These are phyloP conservation scores for Phytoseiulus persimilis DNA, from an alignment of 2,888 invertebrate genomes.

Conservation along the genomic window DNA sequence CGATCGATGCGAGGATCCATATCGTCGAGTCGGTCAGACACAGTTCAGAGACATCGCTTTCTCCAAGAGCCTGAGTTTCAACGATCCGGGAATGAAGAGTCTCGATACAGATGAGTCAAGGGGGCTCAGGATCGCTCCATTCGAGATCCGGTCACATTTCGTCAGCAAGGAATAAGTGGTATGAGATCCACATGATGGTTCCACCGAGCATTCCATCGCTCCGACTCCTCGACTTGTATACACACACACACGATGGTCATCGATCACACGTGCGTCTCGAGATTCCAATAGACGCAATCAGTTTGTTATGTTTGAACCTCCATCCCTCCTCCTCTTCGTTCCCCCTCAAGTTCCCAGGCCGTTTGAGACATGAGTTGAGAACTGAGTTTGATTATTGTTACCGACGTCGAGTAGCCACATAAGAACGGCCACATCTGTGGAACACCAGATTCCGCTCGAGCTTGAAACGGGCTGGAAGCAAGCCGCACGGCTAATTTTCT, in stretches of 20 bases:
- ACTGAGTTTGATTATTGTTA: not conserved
- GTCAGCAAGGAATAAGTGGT: no score
- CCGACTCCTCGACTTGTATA: not conserved
- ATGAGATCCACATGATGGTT: not conserved
- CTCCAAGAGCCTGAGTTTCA: no score
- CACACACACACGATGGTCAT: not conserved
- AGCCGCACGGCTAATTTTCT: conserved; percentile 5
- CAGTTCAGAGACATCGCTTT: no score
- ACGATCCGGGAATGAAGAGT: no score
- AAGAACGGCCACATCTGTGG: not conserved
- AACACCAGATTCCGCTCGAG: not conserved
- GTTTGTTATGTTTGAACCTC: not conserved
- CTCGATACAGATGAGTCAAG: no score
- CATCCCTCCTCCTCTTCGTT: not conserved
- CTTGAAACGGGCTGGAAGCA: not conserved
- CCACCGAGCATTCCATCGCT: not conserved
- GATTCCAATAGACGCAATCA: not conserved
- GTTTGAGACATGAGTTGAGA: not conserved
- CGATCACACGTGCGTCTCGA: not conserved
- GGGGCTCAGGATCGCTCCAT: no score
- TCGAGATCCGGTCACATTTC: no score
- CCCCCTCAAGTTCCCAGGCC: not conserved
- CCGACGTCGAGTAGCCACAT: not conserved
- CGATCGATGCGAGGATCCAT: no score
- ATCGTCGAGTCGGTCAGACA: no score